Base-by-base conservation (phyloP, 1,140 invertebrate genomes). In the Brachionus plicatilis region DNA sequence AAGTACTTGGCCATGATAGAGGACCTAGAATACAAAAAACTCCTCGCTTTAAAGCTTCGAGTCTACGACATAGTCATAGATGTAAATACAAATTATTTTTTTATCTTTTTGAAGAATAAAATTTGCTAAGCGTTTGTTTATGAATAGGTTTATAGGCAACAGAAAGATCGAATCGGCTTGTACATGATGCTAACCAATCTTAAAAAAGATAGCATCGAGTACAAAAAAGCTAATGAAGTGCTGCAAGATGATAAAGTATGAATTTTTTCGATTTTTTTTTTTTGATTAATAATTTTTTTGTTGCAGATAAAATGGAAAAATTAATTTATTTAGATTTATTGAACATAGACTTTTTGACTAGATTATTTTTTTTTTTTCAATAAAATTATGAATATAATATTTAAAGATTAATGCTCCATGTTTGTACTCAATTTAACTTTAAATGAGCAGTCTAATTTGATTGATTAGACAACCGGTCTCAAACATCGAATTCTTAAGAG, bases 261-360 rank as follows among this genome's bases (percentile, higher is more conserved):
- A 29, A 7, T 9, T 45, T 9, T 17, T 20, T 17, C n/a, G 20
- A 1, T 75, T 17, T 43, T 75, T 75, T 43, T 37, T 75, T 45
- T 0, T n/a, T 72, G 29, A 70, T 5, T 75, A 14, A 45, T 41
- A 70, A 70, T 75, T 75, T 72, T 43, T 75, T 43, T 75, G n/a
- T 75, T 75, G 14, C 33, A 75, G 70, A 75, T 75, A 43, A 75
- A 75, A 75, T 75, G 70, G 70, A 75, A 75, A 20, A 75, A 75
- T 75, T 70, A 66, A 53, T 17, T 53, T 37, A 37, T 37, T 37
- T 37, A 37, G 45, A 60, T 60, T 17, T 60, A 60, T 60, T 60
- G 53, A 60, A 8, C 53, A 60, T 27, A 24, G 20, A 60, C 20
- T 60, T 20, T 20, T 5, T 60, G 5, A 7, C 5, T 9, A 60